phyloP scores from a whole-genome alignment of 2,888 invertebrate genomes.

The Automeris io region DNA sequence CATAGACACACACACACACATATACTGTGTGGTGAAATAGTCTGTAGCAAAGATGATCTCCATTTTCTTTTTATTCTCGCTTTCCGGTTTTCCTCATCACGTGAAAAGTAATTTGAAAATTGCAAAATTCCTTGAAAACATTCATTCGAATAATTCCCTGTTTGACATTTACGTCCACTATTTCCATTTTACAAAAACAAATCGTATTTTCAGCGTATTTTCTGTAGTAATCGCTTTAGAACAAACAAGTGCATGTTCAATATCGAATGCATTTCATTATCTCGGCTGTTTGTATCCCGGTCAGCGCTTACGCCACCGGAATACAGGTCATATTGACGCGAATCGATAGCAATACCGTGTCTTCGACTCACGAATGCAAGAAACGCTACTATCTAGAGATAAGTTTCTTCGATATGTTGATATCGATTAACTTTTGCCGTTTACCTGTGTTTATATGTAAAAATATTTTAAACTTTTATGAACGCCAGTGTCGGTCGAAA shows the following conservation, averaged over 20 bases:
- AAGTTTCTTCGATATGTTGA: neutral
- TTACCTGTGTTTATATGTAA: neutral
- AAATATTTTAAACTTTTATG: no score
- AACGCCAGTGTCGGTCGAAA: no score
- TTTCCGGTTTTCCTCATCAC: no score
- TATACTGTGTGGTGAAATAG: no score
- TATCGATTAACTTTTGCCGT: neutral
- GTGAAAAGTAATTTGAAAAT: no score
- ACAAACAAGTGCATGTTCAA: conserved; percentile 21
- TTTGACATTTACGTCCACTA: no score
- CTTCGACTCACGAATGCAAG: conserved; percentile 16
- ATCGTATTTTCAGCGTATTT: neutral
- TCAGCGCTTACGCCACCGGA: conserved; percentile 7
- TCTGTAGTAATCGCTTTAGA: conserved; percentile 10
- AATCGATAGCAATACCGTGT: conserved; percentile 14
- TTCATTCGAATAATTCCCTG: no score
- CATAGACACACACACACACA: no score
- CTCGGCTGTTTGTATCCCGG: neutral
- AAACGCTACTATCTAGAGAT: conserved; percentile 7
- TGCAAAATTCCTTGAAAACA: no score
- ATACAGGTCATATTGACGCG: conserved; percentile 23
- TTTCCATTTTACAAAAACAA: neutral
- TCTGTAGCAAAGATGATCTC: no score
- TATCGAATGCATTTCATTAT: conserved; percentile 12
- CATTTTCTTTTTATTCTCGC: no score